Base-by-base conservation (phyloP, 2,888 invertebrate species). In the Archips crataeganus region DNA sequence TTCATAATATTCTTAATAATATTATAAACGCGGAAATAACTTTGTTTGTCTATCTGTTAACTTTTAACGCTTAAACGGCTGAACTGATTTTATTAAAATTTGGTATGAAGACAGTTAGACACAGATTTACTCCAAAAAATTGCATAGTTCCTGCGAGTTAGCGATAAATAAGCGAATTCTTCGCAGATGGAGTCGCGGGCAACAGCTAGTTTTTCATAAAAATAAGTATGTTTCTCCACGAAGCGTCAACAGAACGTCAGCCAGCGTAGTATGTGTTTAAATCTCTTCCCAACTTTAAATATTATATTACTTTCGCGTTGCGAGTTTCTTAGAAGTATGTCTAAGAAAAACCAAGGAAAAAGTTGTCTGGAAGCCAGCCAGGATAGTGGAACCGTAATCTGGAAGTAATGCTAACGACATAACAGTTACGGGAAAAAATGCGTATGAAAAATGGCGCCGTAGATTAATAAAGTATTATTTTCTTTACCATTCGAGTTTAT, bases 381-480 rank as follows among this genome's bases (percentile, higher is more conserved):
- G 42, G 23, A 47, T 23, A 13, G 45, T 63, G 62, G 11, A 61
- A 23, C 8, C 45, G 13, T 63, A 47, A 63, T 57, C 32, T 57
- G 57, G 23, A 32, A 57, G 57, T 57, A 57, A 57, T 32, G 32
- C 32, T 57, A 57, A 57, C 57, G 57, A 57, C 57, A 11, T 57
- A 8, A 54, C 51, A 15, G 15, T 51, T 54, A 32, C 11, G 11
- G 11, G 11, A 13, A 57, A 57, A 11, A 11, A 11, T 57, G 32
- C 11, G 57, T 11, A 32, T 11, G 32, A 57, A 57, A 57, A 32
- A 23, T 15, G 15, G n/a, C 4, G 2, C 2, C 57, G 32, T 57
- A 32, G 10, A 49, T 49, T 49, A n/a, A 6, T 49, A n/a, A 49
- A 49, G 4, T 49, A 49, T 49, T n/a, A n/a, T 49, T 10, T 45